A percentile compares a stretch with the other conserved stretches of the same genome.
phyloP scores from a whole-genome alignment of 2,888 invertebrate genomes.

The Rhorus exstirpatorius region DNA sequence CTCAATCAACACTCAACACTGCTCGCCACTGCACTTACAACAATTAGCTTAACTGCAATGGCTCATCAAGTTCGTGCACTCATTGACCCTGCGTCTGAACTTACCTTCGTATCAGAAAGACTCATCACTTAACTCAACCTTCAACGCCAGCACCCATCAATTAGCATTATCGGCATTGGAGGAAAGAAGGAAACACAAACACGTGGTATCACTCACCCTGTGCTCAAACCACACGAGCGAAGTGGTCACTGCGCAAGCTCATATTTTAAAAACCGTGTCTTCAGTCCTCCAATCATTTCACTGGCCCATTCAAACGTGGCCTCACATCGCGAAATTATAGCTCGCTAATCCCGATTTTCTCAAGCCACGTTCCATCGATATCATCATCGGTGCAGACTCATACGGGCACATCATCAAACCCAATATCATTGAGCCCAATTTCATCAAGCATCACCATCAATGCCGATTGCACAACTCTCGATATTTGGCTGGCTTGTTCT shows the following conservation, averaged over 20 bases:
- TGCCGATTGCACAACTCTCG: no score
- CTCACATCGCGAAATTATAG: conserved; percentile 55
- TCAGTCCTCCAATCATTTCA: conserved; percentile 52
- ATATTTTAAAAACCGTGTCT: conserved; percentile 41
- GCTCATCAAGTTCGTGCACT: conserved; percentile 44
- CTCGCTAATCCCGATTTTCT: conserved; percentile 67
- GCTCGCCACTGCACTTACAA: conserved; percentile 28
- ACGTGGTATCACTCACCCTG: conserved; percentile 27
- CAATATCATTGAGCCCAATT: conserved; percentile 34
- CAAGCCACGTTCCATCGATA: not conserved
- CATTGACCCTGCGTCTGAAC: conserved; percentile 59
- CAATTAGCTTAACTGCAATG: not conserved
- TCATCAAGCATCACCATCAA: conserved; percentile 48
- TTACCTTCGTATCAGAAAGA: conserved; percentile 50
- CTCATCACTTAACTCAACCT: conserved; percentile 30
- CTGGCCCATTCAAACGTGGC: conserved; percentile 32
- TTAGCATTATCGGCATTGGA: conserved; percentile 49
- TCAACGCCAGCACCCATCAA: not conserved
- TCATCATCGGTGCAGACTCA: conserved; percentile 23
- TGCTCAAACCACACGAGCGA: not conserved
- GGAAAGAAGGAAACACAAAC: conserved; percentile 42
- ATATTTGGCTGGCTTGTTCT: not conserved
- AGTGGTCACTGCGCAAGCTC: conserved; percentile 24
- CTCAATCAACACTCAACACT: conserved; percentile 24
- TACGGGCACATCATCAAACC: conserved; percentile 25